Evolutionary conservation across 2,113 vertebrate species (phyloP).

Genomic region (Notechis scutatus): DNA sequence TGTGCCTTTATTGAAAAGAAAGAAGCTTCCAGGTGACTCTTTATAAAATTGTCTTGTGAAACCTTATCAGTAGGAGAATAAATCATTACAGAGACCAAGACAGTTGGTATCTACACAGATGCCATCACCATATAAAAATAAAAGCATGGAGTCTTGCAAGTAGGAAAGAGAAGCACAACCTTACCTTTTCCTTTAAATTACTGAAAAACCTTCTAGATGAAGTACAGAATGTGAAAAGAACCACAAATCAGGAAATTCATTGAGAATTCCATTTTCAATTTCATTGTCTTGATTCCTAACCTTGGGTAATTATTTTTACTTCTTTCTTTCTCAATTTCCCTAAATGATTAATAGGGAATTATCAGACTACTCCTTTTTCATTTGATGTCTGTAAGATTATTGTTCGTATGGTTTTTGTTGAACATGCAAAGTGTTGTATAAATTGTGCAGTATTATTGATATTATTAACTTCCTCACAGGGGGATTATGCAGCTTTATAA

Average conservation of each 20-base stretch:
- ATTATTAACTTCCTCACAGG: constrained; percentile 53
- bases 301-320: constrained; percentile 4
- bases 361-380: neutral
- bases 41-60: neutral
- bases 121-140: neutral
- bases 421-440: constrained; percentile 43
- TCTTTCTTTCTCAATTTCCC: constrained; percentile 7
- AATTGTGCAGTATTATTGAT: constrained; percentile 44
- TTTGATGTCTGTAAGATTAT: constrained; percentile 34
- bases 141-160: too few species aligned
- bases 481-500: constrained; percentile 48
- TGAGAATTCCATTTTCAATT: neutral
- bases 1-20: neutral
- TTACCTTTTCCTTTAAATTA: neutral
- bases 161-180: neutral
- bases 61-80: neutral
- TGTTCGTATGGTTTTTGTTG: constrained; percentile 42
- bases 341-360: neutral
- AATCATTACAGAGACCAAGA: neutral
- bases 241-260: neutral
- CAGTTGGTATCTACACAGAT: neutral
- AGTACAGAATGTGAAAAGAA: neutral
- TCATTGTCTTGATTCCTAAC: neutral
- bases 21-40: neutral
- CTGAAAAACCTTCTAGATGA: neutral